Conservation (phyloP, 2,113 vertebrate genomes). For the Peromyscus polionotus region DNA sequence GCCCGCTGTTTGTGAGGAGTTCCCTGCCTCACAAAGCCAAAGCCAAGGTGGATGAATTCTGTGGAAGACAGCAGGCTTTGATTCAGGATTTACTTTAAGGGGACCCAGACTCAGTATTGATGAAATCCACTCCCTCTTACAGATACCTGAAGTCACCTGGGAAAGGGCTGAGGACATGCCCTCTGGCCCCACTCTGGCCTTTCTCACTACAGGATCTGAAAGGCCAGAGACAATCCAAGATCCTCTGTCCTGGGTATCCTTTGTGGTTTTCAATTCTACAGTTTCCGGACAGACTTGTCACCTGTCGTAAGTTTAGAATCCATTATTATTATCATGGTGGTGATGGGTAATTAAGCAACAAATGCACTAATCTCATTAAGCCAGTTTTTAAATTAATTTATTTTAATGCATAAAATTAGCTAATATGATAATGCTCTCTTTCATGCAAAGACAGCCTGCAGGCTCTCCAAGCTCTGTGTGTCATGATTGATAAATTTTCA, state of each 20-base stretch:
- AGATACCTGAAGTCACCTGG: background rate
- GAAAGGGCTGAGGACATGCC: background rate
- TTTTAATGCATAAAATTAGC: conserved; percentile 79
- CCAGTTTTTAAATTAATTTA: conserved; percentile 80
- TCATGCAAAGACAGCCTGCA: conserved; percentile 64
- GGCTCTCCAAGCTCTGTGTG: conserved; percentile 2
- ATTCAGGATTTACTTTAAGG: background rate
- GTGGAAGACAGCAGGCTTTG: background rate
- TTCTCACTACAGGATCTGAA: fast-evolving
- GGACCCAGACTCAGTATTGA: background rate
- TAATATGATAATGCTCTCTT: conserved; percentile 73
- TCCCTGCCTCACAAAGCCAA: too few species aligned
- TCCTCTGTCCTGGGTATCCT: background rate
- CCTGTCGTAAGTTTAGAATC: conserved; percentile 53
- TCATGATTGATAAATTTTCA: conserved; percentile 38
- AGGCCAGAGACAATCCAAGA: background rate
- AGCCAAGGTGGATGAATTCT: background rate
- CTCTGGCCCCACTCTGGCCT: too few species aligned
- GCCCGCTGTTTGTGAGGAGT: background rate
- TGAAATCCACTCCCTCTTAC: background rate
- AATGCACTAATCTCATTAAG: conserved; percentile 75
- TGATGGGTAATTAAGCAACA: conserved; percentile 75
- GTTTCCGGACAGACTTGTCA: background rate
- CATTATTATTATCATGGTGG: conserved; percentile 56
- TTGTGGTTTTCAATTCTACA: background rate